Percentiles rank a stretch among this genome's conserved stretches.
Conservation (phyloP, 53 echinoderm and acorn worm species). For the Crossaster papposus region DNA sequence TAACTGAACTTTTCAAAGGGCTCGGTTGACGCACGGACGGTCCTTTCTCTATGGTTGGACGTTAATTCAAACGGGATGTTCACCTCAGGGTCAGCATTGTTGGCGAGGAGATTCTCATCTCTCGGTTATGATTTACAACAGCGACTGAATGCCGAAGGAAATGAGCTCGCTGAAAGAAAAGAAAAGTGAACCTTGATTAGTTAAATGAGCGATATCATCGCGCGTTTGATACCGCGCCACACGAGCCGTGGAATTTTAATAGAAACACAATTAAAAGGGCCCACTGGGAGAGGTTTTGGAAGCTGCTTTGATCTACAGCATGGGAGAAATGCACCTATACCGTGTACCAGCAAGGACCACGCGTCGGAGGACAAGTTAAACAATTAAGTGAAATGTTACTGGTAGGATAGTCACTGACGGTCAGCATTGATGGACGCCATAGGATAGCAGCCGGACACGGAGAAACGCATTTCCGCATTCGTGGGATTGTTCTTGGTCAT, state of each 20-base stretch:
- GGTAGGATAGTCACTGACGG: neutral
- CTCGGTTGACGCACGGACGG: too few relatives aligned
- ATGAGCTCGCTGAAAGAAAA: neutral
- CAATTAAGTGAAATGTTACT: slow-evolving; percentile 27
- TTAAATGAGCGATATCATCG: slow-evolving; percentile 1
- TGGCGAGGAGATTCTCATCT: neutral
- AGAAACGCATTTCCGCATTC: neutral
- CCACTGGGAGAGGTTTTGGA: neutral
- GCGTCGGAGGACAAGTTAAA: neutral
- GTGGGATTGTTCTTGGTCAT: slow-evolving; percentile 3
- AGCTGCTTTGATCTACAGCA: neutral
- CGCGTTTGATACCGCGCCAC: neutral
- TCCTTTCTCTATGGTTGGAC: too few relatives aligned
- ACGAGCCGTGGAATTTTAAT: slow-evolving; percentile 9
- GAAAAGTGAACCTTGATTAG: neutral
- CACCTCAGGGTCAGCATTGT: neutral
- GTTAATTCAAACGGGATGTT: neutral
- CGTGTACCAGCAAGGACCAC: slow-evolving; percentile 12
- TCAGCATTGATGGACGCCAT: neutral
- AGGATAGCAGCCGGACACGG: neutral
- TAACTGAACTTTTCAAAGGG: neutral
- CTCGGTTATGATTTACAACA: neutral
- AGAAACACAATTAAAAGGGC: neutral
- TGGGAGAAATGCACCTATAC: neutral
- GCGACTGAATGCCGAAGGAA: neutral